Base-by-base conservation (phyloP, 1,140 invertebrate genomes). In the Atta texana region DNA sequence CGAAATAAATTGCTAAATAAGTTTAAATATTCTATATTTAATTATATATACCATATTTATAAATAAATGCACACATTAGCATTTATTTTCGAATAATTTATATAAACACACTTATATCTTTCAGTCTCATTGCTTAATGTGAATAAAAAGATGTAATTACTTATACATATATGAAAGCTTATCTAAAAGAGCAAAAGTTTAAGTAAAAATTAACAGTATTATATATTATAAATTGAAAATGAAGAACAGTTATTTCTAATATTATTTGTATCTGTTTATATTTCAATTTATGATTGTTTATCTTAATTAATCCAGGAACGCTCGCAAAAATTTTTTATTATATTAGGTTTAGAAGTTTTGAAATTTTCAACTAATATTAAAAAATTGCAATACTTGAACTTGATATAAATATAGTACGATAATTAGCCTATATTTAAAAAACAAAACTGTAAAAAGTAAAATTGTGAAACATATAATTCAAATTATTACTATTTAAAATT, bases 41-140 rank as follows among this genome's bases (percentile, higher is more conserved):
- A 78, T 77, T 44, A n/a, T 63, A 21, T 2, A 63, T 64, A n/a
- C 6, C 6, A 59, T 5, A 39, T 3, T 44, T 61, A 44, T 61
- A 39, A 39, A 59, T 61, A 61, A 51, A 34, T 51, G 28, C 34
- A 75, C 18, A 34, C 44, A 53, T 18, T 1, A 31, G 14, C 24
- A 75, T 75, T 75, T 24, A 75, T 75, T 31, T 0, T 53, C 1
- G 2, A 75, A 59, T 39, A 57, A 75, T 74, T 74, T n/a, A 59
- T 7, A 55, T 21, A 57, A 31, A 69, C 12, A 49, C 6, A 75
- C 0, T 74, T 75, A 34, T 59, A 34, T 59, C 44, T 72, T 74
- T 75, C 16, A 39, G 4, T 2, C 34, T 16, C 1, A n/a, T 55
- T 34, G 12, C 34, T 39, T 39, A 7, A 55, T 74, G 5, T n/a